A percentile compares a stretch with the other conserved stretches of the same genome.
These are phyloP conservation scores for Hydrolagus affinis DNA, from an alignment of 2,113 vertebrate genomes.

Conservation along the genomic window DNA sequence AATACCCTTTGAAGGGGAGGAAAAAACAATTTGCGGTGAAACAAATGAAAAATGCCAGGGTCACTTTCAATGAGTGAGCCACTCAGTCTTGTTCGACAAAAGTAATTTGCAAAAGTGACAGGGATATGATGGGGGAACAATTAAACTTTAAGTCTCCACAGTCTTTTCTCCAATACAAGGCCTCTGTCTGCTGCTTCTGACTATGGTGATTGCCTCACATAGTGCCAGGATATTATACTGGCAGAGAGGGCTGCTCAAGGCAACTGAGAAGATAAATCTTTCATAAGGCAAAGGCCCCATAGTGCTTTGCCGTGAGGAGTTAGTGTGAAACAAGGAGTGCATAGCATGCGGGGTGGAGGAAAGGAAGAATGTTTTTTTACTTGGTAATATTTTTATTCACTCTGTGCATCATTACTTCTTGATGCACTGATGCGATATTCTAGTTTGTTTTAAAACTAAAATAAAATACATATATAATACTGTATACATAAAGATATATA, in stretches of 20 bases:
- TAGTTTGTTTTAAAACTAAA: too few species aligned
- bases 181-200: not conserved
- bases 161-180: not conserved
- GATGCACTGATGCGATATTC: too few species aligned
- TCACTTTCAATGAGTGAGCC: not conserved
- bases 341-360: too few species aligned
- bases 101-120: constrained; percentile 18
- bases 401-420: too few species aligned
- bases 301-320: not conserved
- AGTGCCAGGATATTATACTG: not conserved
- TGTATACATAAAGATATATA: too few species aligned
- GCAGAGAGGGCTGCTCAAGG: not conserved
- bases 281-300: not conserved
- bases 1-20: not conserved
- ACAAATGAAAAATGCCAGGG: constrained; percentile 25
- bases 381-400: too few species aligned
- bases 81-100: constrained; percentile 16
- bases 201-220: not conserved
- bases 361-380: too few species aligned
- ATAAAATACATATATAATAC: too few species aligned
- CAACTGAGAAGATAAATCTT: not conserved
- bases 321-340: not conserved
- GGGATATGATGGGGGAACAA: not conserved
- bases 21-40: constrained; percentile 14
- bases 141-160: not conserved